Evolutionary conservation across 1,140 invertebrate species (phyloP), one percentile per base, ranked within the genome.

Genomic region (Plutomurus gul): DNA sequence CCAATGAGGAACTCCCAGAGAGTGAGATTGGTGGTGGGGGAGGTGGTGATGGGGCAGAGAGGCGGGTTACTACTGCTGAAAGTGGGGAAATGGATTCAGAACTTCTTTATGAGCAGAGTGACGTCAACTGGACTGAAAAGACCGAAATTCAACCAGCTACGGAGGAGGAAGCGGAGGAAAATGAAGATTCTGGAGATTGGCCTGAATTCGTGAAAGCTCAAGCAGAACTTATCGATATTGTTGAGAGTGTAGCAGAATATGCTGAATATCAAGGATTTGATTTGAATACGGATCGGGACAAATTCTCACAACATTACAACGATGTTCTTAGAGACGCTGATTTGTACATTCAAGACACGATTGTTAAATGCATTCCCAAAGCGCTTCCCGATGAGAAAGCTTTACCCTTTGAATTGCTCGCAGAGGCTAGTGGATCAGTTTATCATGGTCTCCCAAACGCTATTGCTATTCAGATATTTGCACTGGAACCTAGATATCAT

Each of bases 381-480:
- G 79, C 74, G 1, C 27, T 43, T 8, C 11, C 56, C 3, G 25
- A 27, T 5, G 56, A 65, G 56, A 30, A 65, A 33, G 56, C 60
- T 1, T 60, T 76, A 13, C 80, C 80, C 8, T 25, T 79, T 20
- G 33, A 70, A 33, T 37, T 49, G 30, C n/a, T 51, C 2, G 33
- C 71, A 13, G 77, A 79, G 36, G 43, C 60, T 20, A 22, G 18
- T 0, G 27, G 39, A 0, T 43, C 81, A 3, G 36, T 22, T 0
- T 81, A 77, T 51, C 11, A 79, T 0, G 89, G 89, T 0, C 78
- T 85, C 72, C 84, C 86, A 1, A 91, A 91, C 83, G 91, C 91
- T 2, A 91, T 93, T 83, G 85, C 89, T 11, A 86, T 93, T 20
- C 91, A 92, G 85, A 83, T 93, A 6, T 65, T 74, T 74, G 90